Evolutionary conservation across 92 coral and sea anemone genomes (phyloP).

Genomic region (Actinernus sp.): DNA sequence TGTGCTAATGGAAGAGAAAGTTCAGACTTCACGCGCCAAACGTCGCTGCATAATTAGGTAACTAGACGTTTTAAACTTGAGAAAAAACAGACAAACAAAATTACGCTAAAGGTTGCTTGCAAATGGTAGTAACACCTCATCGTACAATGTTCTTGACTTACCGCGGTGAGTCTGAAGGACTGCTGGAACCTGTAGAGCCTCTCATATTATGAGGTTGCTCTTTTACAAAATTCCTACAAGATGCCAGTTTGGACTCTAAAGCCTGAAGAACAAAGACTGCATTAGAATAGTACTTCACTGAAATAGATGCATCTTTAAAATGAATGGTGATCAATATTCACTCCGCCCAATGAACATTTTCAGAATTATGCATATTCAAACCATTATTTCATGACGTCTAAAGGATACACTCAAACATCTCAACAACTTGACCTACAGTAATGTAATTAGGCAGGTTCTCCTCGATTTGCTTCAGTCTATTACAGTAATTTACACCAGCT

Average conservation of each 20-base stretch:
- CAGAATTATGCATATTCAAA: too few species aligned
- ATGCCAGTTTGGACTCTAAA: conserved; percentile 97
- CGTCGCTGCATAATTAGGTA: neutral
- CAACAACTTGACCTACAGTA: neutral
- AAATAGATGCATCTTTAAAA: too few species aligned
- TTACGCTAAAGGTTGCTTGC: neutral
- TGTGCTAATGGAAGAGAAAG: too few species aligned
- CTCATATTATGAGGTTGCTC: conserved; percentile 92
- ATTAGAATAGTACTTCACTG: neutral
- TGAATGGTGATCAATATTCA: too few species aligned
- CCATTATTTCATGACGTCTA: too few species aligned
- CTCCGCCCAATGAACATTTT: too few species aligned
- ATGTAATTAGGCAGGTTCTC: neutral
- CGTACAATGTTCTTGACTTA: conserved; percentile 4
- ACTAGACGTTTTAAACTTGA: neutral
- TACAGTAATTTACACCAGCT: too few species aligned
- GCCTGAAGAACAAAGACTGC: conserved; percentile 57
- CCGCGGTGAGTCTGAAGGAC: conserved; percentile 98
- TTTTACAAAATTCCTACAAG: conserved; percentile 97
- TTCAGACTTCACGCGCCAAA: neutral
- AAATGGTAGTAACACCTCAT: neutral
- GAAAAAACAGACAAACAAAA: neutral
- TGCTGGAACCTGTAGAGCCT: conserved; percentile 93
- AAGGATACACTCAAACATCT: neutral
- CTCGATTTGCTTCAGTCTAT: too few species aligned